phyloP scores from a whole-genome alignment of 1,140 invertebrate genomes.

The Chrysoperla carnea region DNA sequence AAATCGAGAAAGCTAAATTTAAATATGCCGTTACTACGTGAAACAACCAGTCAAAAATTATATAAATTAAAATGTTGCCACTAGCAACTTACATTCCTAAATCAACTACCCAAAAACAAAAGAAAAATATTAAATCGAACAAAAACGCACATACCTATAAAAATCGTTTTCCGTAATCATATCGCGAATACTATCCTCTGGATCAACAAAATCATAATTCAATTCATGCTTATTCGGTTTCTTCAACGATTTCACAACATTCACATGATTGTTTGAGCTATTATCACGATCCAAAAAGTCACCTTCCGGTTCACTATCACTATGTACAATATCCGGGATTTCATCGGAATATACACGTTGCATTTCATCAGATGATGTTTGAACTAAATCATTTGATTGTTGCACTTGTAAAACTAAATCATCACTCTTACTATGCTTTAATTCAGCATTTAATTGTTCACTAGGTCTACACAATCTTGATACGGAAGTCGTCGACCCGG shows the following conservation, averaged over 20 bases:
- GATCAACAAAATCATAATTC: conserved; percentile 32
- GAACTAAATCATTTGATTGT: conserved; percentile 15
- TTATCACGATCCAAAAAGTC: conserved; percentile 17
- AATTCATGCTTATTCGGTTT: conserved; percentile 9
- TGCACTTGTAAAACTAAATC: conserved; percentile 19
- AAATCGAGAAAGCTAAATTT: no score
- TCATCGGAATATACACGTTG: not conserved
- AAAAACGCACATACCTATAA: conserved; percentile 28
- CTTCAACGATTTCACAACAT: conserved; percentile 10
- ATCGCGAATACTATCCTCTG: conserved; percentile 42
- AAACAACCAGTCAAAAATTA: no score
- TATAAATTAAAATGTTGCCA: no score
- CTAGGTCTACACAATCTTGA: conserved; percentile 1
- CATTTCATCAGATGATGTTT: conserved; percentile 17
- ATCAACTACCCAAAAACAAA: no score
- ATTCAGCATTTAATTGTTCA: conserved; percentile 18
- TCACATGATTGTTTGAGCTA: no score
- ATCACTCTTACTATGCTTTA: conserved; percentile 21
- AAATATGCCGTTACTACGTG: no score
- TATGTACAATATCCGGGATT: conserved; percentile 4
- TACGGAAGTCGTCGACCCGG: conserved; percentile 7
- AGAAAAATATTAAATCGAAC: not conserved
- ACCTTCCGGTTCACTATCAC: conserved; percentile 12
- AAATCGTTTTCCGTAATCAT: conserved; percentile 45
- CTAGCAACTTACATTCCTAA: no score